phyloP scores from a whole-genome alignment of 2,113 vertebrate genomes.

The Amazona vittata region DNA sequence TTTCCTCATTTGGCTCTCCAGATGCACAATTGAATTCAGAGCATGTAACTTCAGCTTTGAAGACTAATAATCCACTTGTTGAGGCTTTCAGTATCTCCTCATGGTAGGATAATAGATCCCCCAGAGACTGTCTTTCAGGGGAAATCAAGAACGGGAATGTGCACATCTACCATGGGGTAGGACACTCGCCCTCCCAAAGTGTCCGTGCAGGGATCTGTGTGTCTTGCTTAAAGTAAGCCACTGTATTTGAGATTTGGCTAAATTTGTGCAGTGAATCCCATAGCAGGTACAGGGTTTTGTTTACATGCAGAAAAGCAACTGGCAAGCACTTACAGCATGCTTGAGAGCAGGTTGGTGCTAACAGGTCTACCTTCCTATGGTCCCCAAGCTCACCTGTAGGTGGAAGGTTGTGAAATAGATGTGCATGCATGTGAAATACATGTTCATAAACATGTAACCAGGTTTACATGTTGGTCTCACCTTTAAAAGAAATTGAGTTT shows the following conservation, averaged over 20 bases:
- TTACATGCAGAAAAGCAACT: background rate
- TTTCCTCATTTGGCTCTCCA: background rate
- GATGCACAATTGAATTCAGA: background rate
- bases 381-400: background rate
- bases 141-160: background rate
- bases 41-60: background rate
- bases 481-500: background rate
- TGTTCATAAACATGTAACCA: background rate
- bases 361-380: background rate
- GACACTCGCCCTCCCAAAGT: accelerated
- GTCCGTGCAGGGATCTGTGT: accelerated
- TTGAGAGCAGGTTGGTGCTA: background rate
- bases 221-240: background rate
- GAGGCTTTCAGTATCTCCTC: background rate
- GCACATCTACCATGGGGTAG: background rate
- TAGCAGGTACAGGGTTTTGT: background rate
- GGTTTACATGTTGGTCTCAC: background rate
- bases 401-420: background rate
- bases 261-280: background rate
- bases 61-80: background rate
- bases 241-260: background rate
- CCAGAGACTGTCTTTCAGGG: background rate
- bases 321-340: background rate
- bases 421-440: too few species aligned
- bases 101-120: background rate